Conservation (phyloP, 2,113 vertebrate species). For the Chionis minor region DNA sequence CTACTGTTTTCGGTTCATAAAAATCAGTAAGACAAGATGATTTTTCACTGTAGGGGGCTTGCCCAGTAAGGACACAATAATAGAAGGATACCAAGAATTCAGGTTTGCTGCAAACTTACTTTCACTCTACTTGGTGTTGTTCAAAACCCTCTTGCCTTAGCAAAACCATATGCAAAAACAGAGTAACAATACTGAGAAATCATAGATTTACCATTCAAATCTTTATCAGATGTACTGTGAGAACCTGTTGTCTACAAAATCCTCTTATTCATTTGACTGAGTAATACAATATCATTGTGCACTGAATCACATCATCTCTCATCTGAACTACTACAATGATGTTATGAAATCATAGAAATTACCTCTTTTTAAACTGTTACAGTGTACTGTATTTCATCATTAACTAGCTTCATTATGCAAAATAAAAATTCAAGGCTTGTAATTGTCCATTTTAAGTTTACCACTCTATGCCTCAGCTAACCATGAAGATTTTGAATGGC, state of each 20-base stretch:
- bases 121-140: background rate
- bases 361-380: background rate
- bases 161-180: background rate
- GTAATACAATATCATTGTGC: background rate
- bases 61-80: rapidly evolving
- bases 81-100: background rate
- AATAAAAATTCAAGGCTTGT: background rate
- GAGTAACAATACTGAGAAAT: background rate
- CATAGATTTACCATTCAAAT: background rate
- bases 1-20: background rate
- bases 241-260: background rate
- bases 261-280: background rate
- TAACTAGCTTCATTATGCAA: background rate
- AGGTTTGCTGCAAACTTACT: background rate
- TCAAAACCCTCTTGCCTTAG: background rate
- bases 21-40: background rate
- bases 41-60: background rate
- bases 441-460: background rate
- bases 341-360: background rate
- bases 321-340: background rate
- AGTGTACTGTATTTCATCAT: background rate
- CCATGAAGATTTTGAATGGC: background rate
- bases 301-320: background rate
- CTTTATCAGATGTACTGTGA: background rate
- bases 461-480: background rate